Conservation (phyloP, 2,113 vertebrate species). For the Rallus limicola region DNA sequence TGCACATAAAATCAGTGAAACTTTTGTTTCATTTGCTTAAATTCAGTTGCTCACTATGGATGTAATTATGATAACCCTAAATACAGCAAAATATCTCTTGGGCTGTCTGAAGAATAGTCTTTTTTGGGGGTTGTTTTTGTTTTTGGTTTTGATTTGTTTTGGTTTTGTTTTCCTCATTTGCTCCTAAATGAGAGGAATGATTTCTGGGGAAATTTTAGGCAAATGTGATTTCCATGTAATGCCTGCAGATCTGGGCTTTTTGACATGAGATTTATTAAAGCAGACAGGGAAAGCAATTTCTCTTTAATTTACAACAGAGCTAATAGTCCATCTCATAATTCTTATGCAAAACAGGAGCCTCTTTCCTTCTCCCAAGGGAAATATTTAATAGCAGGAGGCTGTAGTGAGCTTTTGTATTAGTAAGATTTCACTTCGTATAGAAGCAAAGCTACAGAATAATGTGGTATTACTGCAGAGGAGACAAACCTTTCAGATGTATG, state of each 20-base stretch:
- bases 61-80: neutral
- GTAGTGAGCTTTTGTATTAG: neutral
- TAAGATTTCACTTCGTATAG: neutral
- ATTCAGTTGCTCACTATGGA: neutral
- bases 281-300: slow-evolving; percentile 27
- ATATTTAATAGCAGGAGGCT: slow-evolving; percentile 8
- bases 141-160: neutral
- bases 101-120: neutral
- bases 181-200: neutral
- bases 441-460: slow-evolving; percentile 28
- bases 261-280: slow-evolving; percentile 35
- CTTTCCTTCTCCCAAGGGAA: slow-evolving; percentile 3
- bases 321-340: slow-evolving; percentile 39
- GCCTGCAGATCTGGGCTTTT: neutral
- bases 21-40: slow-evolving; percentile 30
- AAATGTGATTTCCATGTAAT: neutral
- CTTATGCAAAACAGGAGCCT: slow-evolving; percentile 44
- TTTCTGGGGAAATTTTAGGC: neutral
- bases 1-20: neutral
- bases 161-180: neutral
- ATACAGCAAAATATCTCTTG: neutral
- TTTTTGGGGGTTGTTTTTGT: neutral
- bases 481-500: neutral
- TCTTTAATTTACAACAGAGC: slow-evolving; percentile 35
- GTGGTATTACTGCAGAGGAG: neutral